Evolutionary conservation across 2,113 vertebrate species (phyloP).

Genomic region (Sialia sialis): DNA sequence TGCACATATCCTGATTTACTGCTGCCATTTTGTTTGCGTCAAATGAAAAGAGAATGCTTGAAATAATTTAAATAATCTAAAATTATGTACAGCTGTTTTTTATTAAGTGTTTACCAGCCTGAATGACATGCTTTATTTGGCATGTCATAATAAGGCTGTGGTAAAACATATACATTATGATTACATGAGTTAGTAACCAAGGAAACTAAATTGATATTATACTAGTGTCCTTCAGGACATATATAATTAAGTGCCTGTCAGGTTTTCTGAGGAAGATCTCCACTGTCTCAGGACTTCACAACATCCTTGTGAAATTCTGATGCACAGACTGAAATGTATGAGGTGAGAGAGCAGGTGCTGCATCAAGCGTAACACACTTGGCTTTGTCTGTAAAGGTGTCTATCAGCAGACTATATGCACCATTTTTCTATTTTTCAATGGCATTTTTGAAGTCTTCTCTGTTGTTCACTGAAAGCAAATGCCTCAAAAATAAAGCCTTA

Average conservation of each 20-base stretch:
- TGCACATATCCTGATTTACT: background rate
- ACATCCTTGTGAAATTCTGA: background rate
- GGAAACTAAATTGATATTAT: constrained; percentile 5
- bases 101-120: background rate
- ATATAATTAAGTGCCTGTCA: constrained; percentile 47
- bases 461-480: background rate
- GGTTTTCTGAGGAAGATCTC: constrained; percentile 22
- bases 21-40: background rate
- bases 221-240: background rate
- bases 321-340: background rate
- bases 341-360: background rate
- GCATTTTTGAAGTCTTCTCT: background rate
- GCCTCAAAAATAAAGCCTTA: background rate
- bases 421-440: background rate
- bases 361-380: background rate
- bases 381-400: background rate
- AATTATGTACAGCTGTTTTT: background rate
- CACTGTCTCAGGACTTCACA: background rate
- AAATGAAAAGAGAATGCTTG: background rate
- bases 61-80: background rate
- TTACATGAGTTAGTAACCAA: constrained; percentile 42
- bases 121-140: constrained; percentile 2
- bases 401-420: background rate
- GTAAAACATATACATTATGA: constrained; percentile 6
- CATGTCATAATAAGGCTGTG: constrained; percentile 23